Conservation (phyloP, 92 coral and sea anemone genomes). For the Chrysogorgia sp. region DNA sequence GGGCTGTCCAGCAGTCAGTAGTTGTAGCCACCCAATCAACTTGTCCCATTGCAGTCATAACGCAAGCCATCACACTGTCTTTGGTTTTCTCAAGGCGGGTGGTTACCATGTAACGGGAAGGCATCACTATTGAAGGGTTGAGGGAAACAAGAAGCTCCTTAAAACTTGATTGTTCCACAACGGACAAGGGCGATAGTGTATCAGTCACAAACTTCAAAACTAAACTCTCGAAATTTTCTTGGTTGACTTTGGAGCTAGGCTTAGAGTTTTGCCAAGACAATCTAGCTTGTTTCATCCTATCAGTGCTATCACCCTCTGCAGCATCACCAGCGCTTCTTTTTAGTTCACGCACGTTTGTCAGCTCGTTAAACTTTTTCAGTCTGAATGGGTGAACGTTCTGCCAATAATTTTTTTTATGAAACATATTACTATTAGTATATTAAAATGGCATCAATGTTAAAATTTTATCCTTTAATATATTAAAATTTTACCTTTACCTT, state of each 20-base stretch:
- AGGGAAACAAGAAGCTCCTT: conserved; percentile 36
- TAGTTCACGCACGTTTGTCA: not conserved
- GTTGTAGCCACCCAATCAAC: conserved; percentile 21
- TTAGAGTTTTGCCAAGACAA: conserved; percentile 21
- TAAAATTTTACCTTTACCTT: conserved; percentile 21
- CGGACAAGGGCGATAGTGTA: conserved; percentile 16
- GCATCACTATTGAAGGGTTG: too few species aligned
- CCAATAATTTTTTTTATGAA: too few species aligned
- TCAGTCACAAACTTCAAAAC: conserved; percentile 18
- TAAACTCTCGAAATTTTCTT: conserved; percentile 4
- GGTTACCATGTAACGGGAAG: conserved; percentile 13
- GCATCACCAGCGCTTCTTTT: not conserved
- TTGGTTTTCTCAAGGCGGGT: conserved; percentile 2
- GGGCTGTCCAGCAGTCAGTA: conserved; percentile 29
- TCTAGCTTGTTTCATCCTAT: not conserved
- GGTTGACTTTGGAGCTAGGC: not conserved
- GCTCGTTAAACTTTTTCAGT: conserved; percentile 10
- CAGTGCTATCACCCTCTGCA: not conserved
- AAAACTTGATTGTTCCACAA: conserved; percentile 16
- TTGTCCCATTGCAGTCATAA: not conserved
- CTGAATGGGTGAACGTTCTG: conserved; percentile 19
- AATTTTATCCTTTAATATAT: too few species aligned
- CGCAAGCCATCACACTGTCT: not conserved
- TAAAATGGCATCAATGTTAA: not conserved
- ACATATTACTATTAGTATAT: not conserved